phyloP scores from a whole-genome alignment of 1,140 invertebrate species.

The Penaeus vannamei region DNA sequence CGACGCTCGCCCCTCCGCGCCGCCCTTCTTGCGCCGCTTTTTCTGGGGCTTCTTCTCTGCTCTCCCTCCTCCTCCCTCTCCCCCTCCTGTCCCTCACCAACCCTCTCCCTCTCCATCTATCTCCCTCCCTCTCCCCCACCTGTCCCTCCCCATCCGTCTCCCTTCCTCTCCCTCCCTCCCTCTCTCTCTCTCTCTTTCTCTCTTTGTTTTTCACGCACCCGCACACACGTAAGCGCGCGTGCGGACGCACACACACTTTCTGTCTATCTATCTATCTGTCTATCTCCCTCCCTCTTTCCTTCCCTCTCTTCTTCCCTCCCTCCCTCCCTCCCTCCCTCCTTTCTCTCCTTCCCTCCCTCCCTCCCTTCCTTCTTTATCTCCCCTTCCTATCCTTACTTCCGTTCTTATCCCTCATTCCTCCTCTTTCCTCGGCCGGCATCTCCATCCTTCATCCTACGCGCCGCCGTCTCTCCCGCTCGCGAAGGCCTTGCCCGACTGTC shows the following conservation, averaged over 20 bases:
- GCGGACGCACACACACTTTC: too few species aligned
- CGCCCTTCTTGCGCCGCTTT: conserved; percentile 32
- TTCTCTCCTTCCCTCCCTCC: too few species aligned
- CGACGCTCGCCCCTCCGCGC: background rate
- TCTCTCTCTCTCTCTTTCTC: background rate
- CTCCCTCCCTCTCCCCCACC: background rate
- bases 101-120: too few species aligned
- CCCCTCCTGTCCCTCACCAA: background rate
- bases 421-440: background rate
- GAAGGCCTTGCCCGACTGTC: conserved; percentile 7
- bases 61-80: background rate
- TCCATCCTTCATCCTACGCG: too few species aligned
- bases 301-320: too few species aligned
- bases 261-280: too few species aligned
- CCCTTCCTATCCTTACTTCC: too few species aligned
- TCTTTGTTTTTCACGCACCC: background rate
- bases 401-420: background rate
- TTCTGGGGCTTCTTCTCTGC: background rate
- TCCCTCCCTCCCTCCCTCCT: too few species aligned
- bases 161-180: background rate
- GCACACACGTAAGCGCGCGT: too few species aligned
- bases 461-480: background rate
- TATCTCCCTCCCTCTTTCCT: too few species aligned
- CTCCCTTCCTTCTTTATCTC: too few species aligned
- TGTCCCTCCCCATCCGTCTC: background rate